Percentiles rank a stretch among this genome's conserved stretches.
Evolutionary conservation across 2,888 invertebrate genomes (phyloP).

Genomic region (Sphaerophoria rueppellii): DNA sequence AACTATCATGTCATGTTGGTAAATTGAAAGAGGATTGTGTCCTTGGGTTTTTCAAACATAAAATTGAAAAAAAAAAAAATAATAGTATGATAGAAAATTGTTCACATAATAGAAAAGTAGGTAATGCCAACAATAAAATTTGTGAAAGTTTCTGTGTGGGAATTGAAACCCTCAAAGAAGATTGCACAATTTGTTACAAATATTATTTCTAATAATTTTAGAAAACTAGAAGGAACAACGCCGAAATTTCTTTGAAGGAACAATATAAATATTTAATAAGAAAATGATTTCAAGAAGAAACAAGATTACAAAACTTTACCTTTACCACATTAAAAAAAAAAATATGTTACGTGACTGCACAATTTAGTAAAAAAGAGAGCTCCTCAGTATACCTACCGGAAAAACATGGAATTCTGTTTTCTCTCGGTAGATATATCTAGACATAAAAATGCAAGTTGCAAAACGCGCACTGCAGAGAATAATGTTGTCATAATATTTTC

Average conservation of each 20-base stretch:
- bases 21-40: slow-evolving; percentile 40
- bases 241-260: slow-evolving; percentile 14
- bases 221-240: no score
- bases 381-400: slow-evolving; percentile 7
- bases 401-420: slow-evolving; percentile 26
- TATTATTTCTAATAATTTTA: no score
- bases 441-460: slow-evolving; percentile 39
- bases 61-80: background rate
- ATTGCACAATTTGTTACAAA: no score
- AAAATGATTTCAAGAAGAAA: background rate
- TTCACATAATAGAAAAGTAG: background rate
- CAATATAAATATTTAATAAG: slow-evolving; percentile 38
- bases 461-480: slow-evolving; percentile 64
- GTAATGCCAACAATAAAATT: no score
- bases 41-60: slow-evolving; percentile 38
- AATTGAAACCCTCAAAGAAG: no score
- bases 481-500: slow-evolving; percentile 58
- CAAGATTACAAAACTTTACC: slow-evolving; percentile 30
- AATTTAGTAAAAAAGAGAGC: background rate
- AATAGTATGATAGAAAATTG: background rate
- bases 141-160: no score
- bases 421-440: slow-evolving; percentile 16
- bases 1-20: background rate
- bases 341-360: slow-evolving; percentile 58
- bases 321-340: slow-evolving; percentile 27